Base-by-base conservation (phyloP, 92 coral and sea anemone species). In the Phymanthus crucifer region DNA sequence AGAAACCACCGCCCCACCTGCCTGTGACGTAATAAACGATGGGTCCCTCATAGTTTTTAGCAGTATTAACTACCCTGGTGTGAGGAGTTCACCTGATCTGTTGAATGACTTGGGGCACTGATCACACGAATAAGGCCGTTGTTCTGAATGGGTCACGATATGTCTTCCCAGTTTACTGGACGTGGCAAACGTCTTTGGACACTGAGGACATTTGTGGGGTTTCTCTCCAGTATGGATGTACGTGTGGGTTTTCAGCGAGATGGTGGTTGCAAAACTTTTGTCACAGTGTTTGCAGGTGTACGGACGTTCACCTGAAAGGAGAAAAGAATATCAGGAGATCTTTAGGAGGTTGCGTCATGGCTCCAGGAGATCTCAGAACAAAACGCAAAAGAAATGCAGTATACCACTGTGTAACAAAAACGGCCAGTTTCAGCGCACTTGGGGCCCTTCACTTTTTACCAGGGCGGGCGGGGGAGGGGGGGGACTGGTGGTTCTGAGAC, bases 121-220 rank as follows among this genome's bases (percentile, higher is more conserved):
- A 14, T 90, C 83, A 83, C 99, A 96, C 5, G 97, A 83, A 88
- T 74, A 96, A 11, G 99, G 99, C 27, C 99, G 83, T 87, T 93
- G 96, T 58, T 96, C 99, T 18, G 98, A 93, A 82, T 96, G 99
- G 8, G 99, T 96, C 56, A 96, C 99, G 71, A 96, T 93, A 79
- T 96, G 99, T 19, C 99, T 86, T 21, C 99, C 99, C 73, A 96
- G 87, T 80, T 93, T 96, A 80, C 99, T 96, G 31, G 99, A 96
- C 10, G 99, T 96, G 21, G 99, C 99, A 83, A 96, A 96, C 26
- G 99, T 96, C 90, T 96, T 96, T 14, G 98, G 92, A 17, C 99
- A 96, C 71, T 96, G 99, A 4, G 99, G 99, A 71, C 99, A 96
- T 73, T 94, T 93, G 82, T 96, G 99, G 4, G 99, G 99, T 75